These are phyloP conservation scores for Thryonomys swinderianus DNA, from an alignment of 2,113 vertebrate species.

Conservation along the genomic window DNA sequence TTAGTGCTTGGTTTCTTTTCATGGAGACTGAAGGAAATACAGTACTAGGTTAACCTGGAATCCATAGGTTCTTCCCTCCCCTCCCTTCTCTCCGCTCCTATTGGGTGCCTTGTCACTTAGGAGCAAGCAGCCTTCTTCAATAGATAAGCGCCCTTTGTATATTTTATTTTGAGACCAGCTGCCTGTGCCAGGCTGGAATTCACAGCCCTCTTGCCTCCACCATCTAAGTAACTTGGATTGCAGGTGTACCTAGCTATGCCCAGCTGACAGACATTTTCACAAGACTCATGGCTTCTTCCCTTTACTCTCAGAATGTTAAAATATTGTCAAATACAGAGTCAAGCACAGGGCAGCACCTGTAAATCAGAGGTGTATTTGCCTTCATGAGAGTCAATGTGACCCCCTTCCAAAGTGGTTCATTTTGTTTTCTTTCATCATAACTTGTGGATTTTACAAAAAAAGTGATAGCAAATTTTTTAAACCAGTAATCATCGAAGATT, in stretches of 20 bases:
- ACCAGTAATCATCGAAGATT: neutral
- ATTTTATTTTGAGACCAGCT: neutral
- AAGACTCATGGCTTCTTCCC: neutral
- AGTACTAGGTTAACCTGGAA: neutral
- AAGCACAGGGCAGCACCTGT: neutral
- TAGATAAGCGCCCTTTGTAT: neutral
- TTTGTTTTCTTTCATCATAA: neutral
- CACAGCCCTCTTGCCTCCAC: neutral
- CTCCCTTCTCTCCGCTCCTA: no score
- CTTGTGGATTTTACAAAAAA: neutral
- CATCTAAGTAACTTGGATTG: neutral
- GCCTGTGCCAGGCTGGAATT: neutral
- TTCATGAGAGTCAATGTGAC: neutral
- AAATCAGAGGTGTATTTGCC: neutral
- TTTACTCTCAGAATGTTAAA: constrained; percentile 2
- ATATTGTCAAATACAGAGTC: neutral
- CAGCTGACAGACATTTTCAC: neutral
- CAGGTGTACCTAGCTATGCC: neutral
- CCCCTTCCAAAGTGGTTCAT: neutral
- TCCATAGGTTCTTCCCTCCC: neutral
- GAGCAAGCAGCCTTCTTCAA: no score
- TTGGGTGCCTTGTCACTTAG: no score
- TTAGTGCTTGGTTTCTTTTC: neutral
- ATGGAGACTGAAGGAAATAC: neutral
- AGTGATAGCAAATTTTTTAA: neutral